phyloP scores from a whole-genome alignment of 2,113 vertebrate species.

The Mesitornis unicolor region DNA sequence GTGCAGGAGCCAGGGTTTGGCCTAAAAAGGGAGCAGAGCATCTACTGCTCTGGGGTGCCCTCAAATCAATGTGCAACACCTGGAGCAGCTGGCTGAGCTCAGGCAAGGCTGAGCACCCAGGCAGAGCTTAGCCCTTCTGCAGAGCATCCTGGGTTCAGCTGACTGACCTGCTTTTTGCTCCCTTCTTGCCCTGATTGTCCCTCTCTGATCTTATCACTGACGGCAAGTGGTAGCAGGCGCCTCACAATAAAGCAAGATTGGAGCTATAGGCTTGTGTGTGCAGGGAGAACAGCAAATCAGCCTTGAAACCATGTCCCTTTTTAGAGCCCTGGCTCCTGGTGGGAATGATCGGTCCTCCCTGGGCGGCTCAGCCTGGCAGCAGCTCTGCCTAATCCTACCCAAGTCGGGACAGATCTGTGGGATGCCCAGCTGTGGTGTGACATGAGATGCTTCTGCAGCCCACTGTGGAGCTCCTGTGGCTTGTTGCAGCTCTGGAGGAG shows the following conservation, averaged over 20 bases:
- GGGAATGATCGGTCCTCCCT: not conserved
- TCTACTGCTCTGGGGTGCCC: not conserved
- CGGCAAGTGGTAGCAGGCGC: not conserved
- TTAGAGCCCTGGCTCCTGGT: not conserved
- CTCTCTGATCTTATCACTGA: fast-evolving
- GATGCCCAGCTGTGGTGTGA: not conserved
- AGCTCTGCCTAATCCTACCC: not conserved
- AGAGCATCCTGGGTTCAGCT: fast-evolving
- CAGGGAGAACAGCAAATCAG: not conserved
- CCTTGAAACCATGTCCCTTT: constrained; percentile 19
- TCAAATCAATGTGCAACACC: not conserved
- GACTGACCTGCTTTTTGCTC: fast-evolving
- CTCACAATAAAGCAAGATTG: not conserved
- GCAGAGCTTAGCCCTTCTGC: not conserved
- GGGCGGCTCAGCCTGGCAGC: not conserved
- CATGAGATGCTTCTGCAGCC: not conserved
- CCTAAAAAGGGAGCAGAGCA: not conserved
- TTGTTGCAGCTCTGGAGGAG: not conserved
- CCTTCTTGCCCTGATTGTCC: not conserved
- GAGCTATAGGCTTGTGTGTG: not conserved
- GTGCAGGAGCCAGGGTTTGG: not conserved
- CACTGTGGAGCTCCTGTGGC: not conserved
- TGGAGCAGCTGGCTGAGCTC: not conserved
- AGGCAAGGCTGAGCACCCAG: not conserved
- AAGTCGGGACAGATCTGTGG: not conserved